Percentiles rank a stretch among this genome's conserved stretches.
These are phyloP conservation scores for Colletes gigas DNA, from an alignment of 1,140 invertebrate genomes.

Conservation along the genomic window DNA sequence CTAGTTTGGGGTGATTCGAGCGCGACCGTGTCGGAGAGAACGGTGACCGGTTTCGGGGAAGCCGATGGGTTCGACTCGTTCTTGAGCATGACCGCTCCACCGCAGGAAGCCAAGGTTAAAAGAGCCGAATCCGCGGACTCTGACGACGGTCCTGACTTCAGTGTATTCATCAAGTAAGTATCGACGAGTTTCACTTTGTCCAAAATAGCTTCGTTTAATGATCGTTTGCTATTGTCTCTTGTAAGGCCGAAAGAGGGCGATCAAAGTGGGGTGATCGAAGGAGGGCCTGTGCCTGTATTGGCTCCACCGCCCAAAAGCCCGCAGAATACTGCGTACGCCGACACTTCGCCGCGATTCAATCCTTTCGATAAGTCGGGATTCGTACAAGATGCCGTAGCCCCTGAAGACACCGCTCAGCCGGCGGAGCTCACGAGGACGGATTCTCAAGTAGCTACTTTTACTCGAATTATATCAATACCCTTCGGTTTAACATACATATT, in stretches of 20 bases:
- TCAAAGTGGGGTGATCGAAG: slow-evolving; percentile 65
- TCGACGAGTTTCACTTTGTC: not conserved
- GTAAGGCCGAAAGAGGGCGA: slow-evolving; percentile 84
- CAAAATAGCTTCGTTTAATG: not conserved
- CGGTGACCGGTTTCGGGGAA: slow-evolving; percentile 84
- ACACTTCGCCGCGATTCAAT: slow-evolving; percentile 82
- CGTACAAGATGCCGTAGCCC: slow-evolving; percentile 74
- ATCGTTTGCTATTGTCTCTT: slow-evolving; percentile 50
- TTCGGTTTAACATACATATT: too few relatives aligned
- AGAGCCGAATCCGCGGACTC: slow-evolving; percentile 88
- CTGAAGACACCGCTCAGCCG: slow-evolving; percentile 61
- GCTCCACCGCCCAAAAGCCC: slow-evolving; percentile 87
- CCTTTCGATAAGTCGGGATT: slow-evolving; percentile 90
- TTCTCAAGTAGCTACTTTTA: slow-evolving; percentile 70
- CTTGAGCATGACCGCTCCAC: slow-evolving; percentile 89
- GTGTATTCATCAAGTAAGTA: slow-evolving; percentile 88
- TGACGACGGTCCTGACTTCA: slow-evolving; percentile 88
- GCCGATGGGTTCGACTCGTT: slow-evolving; percentile 92
- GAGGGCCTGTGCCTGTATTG: slow-evolving; percentile 84
- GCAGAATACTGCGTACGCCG: slow-evolving; percentile 80
- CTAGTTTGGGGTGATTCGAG: slow-evolving; percentile 84
- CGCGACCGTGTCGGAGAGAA: slow-evolving; percentile 74
- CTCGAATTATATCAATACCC: not conserved
- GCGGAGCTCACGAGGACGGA: slow-evolving; percentile 74
- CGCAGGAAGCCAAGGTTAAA: slow-evolving; percentile 82